Conservation (phyloP, 2,113 vertebrate species). For the Pardalotus punctatus region DNA sequence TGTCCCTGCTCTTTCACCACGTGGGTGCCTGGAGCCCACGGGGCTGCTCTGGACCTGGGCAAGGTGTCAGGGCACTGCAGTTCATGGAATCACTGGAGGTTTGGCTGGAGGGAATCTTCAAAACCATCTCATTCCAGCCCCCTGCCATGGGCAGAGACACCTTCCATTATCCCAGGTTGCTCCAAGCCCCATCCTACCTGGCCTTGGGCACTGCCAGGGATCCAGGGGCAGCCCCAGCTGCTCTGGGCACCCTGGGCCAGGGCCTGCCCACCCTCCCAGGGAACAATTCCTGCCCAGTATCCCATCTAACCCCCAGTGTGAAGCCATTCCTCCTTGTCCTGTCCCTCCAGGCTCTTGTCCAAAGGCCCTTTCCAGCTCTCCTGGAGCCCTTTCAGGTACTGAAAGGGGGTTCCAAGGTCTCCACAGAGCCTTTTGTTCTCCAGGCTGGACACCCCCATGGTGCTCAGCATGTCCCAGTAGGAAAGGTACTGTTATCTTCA, state of each 20-base stretch:
- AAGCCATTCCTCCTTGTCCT: neutral
- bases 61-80: neutral
- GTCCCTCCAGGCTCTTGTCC: neutral
- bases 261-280: fast-evolving
- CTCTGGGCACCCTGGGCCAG: neutral
- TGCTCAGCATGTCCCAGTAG: neutral
- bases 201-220: neutral
- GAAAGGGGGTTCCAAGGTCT: neutral
- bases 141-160: neutral
- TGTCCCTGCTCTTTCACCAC: neutral
- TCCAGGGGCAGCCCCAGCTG: neutral
- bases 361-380: neutral
- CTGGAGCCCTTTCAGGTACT: neutral
- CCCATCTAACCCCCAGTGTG: neutral
- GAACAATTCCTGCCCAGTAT: neutral
- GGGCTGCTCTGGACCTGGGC: neutral
- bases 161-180: fast-evolving
- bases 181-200: neutral
- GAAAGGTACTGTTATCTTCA: fast-evolving
- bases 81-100: neutral
- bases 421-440: neutral
- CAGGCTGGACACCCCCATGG: neutral
- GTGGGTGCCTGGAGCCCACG: fast-evolving
- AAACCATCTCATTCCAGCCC: fast-evolving
- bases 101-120: neutral